Conservation (phyloP, 2,888 invertebrate genomes). For the Chrysolina haemoptera region DNA sequence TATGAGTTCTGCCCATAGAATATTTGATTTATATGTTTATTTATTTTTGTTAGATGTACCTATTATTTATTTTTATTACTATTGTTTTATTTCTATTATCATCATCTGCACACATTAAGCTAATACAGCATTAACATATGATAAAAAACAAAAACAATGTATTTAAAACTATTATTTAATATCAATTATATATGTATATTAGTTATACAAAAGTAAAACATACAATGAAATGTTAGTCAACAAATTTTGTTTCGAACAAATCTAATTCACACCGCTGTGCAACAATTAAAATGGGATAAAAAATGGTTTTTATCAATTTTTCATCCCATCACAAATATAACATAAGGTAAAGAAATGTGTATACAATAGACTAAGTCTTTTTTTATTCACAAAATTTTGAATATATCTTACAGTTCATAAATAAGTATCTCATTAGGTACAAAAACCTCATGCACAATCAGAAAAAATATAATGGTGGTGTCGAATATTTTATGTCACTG, state of each 20-base stretch:
- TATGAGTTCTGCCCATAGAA: too few species aligned
- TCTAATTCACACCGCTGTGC: slow-evolving; percentile 67
- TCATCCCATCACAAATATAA: slow-evolving; percentile 53
- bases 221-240: slow-evolving; percentile 29
- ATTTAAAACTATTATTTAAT: slow-evolving; percentile 32
- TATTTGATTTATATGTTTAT: too few species aligned
- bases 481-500: not conserved
- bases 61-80: too few species aligned
- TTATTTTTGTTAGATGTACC: too few species aligned
- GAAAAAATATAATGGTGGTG: not conserved
- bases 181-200: slow-evolving; percentile 32
- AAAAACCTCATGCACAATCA: slow-evolving; percentile 15
- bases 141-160: not conserved
- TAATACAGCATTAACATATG: too few species aligned
- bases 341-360: slow-evolving; percentile 11
- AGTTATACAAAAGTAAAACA: slow-evolving; percentile 34
- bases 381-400: slow-evolving; percentile 58
- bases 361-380: slow-evolving; percentile 48
- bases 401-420: slow-evolving; percentile 55
- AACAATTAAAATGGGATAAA: slow-evolving; percentile 49
- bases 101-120: too few species aligned
- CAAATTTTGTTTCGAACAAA: slow-evolving; percentile 70
- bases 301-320: slow-evolving; percentile 47
- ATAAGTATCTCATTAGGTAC: slow-evolving; percentile 42
- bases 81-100: too few species aligned